Evolutionary conservation across 2,888 invertebrate genomes (phyloP).

Genomic region (Plagiodera versicolora): DNA sequence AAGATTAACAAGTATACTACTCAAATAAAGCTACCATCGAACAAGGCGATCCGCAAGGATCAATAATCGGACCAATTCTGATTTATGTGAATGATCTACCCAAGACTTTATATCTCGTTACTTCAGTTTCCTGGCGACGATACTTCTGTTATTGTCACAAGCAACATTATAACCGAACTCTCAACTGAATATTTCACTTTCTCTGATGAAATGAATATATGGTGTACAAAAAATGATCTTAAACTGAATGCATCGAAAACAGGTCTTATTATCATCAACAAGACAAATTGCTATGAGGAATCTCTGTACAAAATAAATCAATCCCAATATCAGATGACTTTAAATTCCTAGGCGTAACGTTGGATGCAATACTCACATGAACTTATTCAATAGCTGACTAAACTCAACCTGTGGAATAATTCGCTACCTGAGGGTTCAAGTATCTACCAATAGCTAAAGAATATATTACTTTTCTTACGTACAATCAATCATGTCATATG

Average conservation of each 20-base stretch:
- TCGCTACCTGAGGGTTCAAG: too few relatives aligned
- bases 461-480: slow-evolving; percentile 3
- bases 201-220: neutral
- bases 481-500: slow-evolving; percentile 2
- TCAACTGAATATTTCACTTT: neutral
- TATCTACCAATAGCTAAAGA: neutral
- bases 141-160: neutral
- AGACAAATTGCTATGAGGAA: slow-evolving; percentile 6
- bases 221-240: slow-evolving; percentile 3
- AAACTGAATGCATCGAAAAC: neutral
- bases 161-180: slow-evolving; percentile 3
- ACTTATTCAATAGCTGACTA: neutral
- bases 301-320: slow-evolving; percentile 6
- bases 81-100: neutral
- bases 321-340: slow-evolving; percentile 1
- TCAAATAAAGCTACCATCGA: neutral
- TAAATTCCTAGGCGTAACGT: neutral
- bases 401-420: neutral
- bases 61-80: neutral
- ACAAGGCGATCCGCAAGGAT: slow-evolving; percentile 2
- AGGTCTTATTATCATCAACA: slow-evolving; percentile 2
- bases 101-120: neutral
- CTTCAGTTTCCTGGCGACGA: slow-evolving; percentile 5
- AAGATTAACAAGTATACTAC: neutral
- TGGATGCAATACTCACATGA: neutral